phyloP scores from a whole-genome alignment of 2,888 invertebrate species.

The Autographa gamma region DNA sequence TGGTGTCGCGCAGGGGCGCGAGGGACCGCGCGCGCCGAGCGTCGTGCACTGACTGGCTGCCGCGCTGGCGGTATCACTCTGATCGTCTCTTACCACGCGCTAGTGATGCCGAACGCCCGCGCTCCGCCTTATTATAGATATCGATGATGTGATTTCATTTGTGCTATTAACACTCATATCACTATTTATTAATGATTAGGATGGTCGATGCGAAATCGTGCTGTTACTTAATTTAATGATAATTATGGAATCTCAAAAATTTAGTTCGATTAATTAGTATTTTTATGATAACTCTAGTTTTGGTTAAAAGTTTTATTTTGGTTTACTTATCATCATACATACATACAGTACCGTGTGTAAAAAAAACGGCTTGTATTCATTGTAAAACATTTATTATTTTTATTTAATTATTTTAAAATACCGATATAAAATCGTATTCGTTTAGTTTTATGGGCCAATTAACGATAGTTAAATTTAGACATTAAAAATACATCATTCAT shows the following conservation, averaged over 20 bases:
- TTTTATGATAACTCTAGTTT: not conserved
- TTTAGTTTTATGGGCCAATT: no score
- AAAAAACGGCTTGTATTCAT: no score
- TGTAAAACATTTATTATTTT: no score
- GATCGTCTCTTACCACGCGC: constrained; percentile 58
- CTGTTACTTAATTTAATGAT: constrained; percentile 55
- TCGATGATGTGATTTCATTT: constrained; percentile 76
- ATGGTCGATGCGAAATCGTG: constrained; percentile 62
- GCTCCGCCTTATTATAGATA: constrained; percentile 75
- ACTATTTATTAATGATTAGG: constrained; percentile 60
- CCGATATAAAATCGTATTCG: no score
- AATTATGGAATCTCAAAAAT: constrained; percentile 49
- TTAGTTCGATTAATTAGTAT: not conserved
- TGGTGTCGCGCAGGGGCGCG: constrained; percentile 81
- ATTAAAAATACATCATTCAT: no score
- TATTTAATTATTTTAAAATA: no score
- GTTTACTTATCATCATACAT: not conserved
- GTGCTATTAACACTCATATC: constrained; percentile 56
- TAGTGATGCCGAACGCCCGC: constrained; percentile 73
- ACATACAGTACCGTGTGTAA: no score
- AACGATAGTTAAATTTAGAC: no score
- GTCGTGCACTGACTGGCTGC: constrained; percentile 77
- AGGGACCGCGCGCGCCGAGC: constrained; percentile 74
- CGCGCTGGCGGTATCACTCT: constrained; percentile 47
- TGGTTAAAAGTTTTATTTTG: not conserved